phyloP scores from a whole-genome alignment of 2,113 vertebrate genomes.

The Pyrgilauda ruficollis region DNA sequence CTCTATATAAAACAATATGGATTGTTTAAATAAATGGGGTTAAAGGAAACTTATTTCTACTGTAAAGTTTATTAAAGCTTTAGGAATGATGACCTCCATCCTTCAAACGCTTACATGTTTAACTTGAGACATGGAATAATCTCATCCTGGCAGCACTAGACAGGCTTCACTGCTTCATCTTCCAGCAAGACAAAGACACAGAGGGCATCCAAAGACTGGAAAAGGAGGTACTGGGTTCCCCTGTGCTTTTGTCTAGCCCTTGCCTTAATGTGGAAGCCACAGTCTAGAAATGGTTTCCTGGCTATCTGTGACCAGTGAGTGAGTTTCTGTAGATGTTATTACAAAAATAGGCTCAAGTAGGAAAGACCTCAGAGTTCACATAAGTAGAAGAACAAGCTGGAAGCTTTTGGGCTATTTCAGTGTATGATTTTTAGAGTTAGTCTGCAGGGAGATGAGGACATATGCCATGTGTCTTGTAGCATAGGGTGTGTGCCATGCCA shows the following conservation, averaged over 20 bases:
- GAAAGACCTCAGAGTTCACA: not conserved
- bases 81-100: conserved; percentile 71
- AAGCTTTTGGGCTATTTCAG: not conserved
- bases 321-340: not conserved
- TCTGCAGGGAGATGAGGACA: not conserved
- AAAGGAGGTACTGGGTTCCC: not conserved
- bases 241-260: not conserved
- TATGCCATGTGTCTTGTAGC: rapidly evolving
- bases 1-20: conserved; percentile 71
- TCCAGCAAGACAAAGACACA: not conserved
- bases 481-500: too few relatives aligned
- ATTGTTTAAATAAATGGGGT: conserved; percentile 71
- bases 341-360: not conserved
- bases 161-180: not conserved
- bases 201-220: not conserved
- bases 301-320: not conserved
- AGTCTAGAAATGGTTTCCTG: not conserved
- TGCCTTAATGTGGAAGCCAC: not conserved
- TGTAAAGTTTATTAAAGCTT: conserved; percentile 63
- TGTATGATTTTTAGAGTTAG: not conserved
- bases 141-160: not conserved
- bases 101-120: conserved; percentile 29
- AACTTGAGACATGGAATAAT: conserved; percentile 32
- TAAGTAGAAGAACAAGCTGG: not conserved
- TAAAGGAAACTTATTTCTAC: conserved; percentile 66